Evolutionary conservation across 2,888 invertebrate species (phyloP).

Genomic region (Phortica magna): DNA sequence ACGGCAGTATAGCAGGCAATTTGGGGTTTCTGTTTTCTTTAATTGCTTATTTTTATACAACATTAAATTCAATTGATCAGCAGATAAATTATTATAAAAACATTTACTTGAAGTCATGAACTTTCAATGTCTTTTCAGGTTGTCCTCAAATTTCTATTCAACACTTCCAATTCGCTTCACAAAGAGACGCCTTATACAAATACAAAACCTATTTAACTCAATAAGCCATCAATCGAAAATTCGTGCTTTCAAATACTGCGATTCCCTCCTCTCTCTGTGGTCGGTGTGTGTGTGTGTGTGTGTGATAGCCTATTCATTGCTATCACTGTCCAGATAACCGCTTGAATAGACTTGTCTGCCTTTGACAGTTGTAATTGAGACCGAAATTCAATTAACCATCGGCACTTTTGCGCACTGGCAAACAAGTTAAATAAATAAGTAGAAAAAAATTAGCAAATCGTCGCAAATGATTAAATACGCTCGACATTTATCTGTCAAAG

Average conservation of each 20-base stretch:
- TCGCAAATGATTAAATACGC: background rate
- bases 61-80: no score
- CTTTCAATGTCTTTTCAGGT: no score
- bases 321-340: constrained; percentile 1
- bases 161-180: no score
- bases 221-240: background rate
- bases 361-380: constrained; percentile 32
- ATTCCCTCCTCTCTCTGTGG: background rate
- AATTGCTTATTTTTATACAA: no score
- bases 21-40: no score
- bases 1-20: no score
- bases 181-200: no score
- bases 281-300: background rate
- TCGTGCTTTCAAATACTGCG: background rate
- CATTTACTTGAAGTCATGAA: no score
- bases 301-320: background rate
- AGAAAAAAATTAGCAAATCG: background rate
- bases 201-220: no score
- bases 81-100: no score
- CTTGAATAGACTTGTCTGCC: constrained; percentile 1
- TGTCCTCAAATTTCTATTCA: no score
- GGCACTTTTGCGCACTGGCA: background rate
- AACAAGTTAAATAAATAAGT: background rate
- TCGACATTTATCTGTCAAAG: background rate
- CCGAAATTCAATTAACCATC: constrained; percentile 60